A percentile compares a stretch with the other conserved stretches of the same genome.
phyloP scores from a whole-genome alignment of 2,888 invertebrate genomes.

The Onchidella celtica region DNA sequence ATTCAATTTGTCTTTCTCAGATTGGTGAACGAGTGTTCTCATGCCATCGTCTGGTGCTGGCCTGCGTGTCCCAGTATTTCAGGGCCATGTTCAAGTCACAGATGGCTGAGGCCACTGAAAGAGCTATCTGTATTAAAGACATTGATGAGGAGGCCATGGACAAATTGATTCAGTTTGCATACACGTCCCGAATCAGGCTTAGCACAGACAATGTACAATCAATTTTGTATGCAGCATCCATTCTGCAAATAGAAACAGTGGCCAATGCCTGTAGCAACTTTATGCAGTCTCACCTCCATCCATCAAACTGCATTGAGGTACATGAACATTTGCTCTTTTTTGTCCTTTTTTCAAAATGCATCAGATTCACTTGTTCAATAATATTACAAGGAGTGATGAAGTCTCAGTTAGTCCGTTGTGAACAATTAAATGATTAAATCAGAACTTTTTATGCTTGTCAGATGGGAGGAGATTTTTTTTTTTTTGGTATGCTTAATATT shows the following conservation, averaged over 20 bases:
- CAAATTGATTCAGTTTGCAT: slow-evolving; percentile 80
- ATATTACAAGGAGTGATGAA: too few species aligned
- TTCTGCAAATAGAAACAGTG: slow-evolving; percentile 81
- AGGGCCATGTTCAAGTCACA: slow-evolving; percentile 81
- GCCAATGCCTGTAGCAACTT: slow-evolving; percentile 81
- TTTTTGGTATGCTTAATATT: too few species aligned
- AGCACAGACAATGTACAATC: slow-evolving; percentile 80
- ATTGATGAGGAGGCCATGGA: slow-evolving; percentile 77
- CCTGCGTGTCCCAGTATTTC: slow-evolving; percentile 81
- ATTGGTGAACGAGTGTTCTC: slow-evolving; percentile 71
- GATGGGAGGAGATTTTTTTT: too few species aligned
- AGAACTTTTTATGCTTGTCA: too few species aligned
- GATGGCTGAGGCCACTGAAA: slow-evolving; percentile 78
- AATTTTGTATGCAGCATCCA: slow-evolving; percentile 81
- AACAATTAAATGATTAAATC: too few species aligned
- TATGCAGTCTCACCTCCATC: slow-evolving; percentile 80
- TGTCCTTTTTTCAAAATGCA: too few species aligned
- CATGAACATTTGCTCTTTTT: too few species aligned
- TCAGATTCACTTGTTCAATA: too few species aligned
- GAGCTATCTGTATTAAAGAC: slow-evolving; percentile 76
- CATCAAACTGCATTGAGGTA: slow-evolving; percentile 80
- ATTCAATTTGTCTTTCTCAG: neutral
- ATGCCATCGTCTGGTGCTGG: slow-evolving; percentile 81
- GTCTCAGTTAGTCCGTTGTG: too few species aligned
- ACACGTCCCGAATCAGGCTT: slow-evolving; percentile 79